phyloP scores from a whole-genome alignment of 2,797 vertebrate genomes.

The Tinamus major region DNA sequence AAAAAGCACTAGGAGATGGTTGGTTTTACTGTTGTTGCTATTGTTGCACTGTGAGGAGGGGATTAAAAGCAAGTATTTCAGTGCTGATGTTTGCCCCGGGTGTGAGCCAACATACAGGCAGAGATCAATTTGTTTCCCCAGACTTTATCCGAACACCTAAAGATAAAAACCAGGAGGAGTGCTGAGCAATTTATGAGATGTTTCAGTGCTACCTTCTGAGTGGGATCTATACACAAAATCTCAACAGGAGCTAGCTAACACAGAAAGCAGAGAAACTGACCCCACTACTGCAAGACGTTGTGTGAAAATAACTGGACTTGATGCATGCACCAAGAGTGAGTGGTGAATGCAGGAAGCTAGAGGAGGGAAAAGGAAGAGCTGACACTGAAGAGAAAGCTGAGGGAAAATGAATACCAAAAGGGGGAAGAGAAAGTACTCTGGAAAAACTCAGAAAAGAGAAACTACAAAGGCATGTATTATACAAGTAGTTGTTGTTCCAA shows the following conservation, averaged over 20 bases:
- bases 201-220: neutral
- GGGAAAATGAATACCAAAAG: neutral
- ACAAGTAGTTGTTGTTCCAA: neutral
- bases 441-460: neutral
- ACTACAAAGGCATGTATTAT: accelerated
- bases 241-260: neutral
- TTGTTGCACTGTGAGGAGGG: neutral
- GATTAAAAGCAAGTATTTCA: slow-evolving; percentile 13
- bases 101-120: neutral
- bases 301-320: accelerated
- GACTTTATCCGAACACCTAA: neutral
- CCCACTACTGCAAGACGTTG: neutral
- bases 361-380: neutral
- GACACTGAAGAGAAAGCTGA: neutral
- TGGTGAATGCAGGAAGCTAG: neutral
- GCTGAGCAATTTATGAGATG: neutral
- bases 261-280: neutral
- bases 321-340: neutral
- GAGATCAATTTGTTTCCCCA: neutral
- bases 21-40: neutral
- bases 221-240: neutral
- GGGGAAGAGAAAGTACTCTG: neutral
- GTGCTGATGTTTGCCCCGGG: neutral
- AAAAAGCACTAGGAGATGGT: neutral
- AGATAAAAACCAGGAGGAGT: neutral